A percentile compares a stretch with the other conserved stretches of the same genome.
phyloP scores from a whole-genome alignment of 2,113 vertebrate genomes.

The Oenanthe oenanthe region DNA sequence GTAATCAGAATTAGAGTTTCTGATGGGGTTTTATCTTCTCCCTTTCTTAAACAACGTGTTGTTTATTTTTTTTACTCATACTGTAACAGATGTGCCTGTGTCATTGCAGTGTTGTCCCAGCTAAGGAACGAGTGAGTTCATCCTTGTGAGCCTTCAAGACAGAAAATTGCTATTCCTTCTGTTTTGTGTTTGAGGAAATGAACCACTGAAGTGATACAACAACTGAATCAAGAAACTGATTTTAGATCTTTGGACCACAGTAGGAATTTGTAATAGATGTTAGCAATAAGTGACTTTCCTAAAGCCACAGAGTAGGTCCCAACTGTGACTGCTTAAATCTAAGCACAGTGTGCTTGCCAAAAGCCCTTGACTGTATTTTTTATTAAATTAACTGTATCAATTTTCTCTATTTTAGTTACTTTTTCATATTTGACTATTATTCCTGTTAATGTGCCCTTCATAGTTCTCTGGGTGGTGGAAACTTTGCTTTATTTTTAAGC shows the following conservation, averaged over 20 bases:
- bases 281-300: not conserved
- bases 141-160: not conserved
- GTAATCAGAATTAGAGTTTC: not conserved
- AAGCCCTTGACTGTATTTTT: not conserved
- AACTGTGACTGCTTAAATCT: not conserved
- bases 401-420: not conserved
- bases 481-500: not conserved
- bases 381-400: not conserved
- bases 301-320: not conserved
- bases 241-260: not conserved
- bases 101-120: not conserved
- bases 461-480: not conserved
- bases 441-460: not conserved
- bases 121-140: not conserved
- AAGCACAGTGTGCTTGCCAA: not conserved
- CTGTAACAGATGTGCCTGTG: not conserved
- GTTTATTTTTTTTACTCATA: not conserved
- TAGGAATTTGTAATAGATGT: not conserved
- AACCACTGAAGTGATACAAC: not conserved
- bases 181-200: not conserved
- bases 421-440: not conserved
- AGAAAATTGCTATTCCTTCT: not conserved
- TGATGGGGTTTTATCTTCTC: not conserved
- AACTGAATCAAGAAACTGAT: not conserved
- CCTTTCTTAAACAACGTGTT: not conserved